phyloP scores from a whole-genome alignment of 2,797 vertebrate genomes.

The Lagothrix lagotricha region DNA sequence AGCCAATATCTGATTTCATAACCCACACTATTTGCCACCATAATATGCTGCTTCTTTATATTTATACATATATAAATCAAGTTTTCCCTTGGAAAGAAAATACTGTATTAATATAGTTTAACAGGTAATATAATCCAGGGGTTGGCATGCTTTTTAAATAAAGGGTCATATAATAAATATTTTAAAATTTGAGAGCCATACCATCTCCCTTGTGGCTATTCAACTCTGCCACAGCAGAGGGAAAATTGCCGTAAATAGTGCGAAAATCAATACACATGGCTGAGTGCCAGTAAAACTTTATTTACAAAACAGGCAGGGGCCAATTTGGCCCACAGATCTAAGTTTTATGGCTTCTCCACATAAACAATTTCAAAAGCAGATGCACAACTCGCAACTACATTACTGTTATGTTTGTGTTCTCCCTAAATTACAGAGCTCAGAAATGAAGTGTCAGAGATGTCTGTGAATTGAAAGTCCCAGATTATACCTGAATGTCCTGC shows the following conservation, averaged over 20 bases:
- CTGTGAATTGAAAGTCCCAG: background rate
- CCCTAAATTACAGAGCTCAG: background rate
- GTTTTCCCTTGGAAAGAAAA: background rate
- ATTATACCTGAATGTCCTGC: background rate
- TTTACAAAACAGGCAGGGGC: background rate
- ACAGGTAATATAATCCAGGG: background rate
- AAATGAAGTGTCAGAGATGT: background rate
- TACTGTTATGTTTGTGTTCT: background rate
- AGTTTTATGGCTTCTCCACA: background rate
- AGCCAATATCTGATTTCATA: background rate
- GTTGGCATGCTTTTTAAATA: background rate
- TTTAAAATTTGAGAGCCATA: background rate
- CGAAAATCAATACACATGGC: background rate
- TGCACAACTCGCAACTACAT: background rate
- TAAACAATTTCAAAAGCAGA: background rate
- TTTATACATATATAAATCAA: too few species aligned
- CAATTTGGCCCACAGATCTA: background rate
- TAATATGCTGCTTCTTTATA: background rate
- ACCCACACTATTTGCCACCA: background rate
- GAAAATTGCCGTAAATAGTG: background rate
- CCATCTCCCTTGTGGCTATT: background rate
- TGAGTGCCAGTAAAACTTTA: background rate
- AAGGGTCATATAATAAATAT: background rate
- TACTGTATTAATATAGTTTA: background rate
- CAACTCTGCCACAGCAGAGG: background rate